phyloP scores from a whole-genome alignment of 30 jellyfish, hydroid and myxozoan species.

The Hydra vulgaris region DNA sequence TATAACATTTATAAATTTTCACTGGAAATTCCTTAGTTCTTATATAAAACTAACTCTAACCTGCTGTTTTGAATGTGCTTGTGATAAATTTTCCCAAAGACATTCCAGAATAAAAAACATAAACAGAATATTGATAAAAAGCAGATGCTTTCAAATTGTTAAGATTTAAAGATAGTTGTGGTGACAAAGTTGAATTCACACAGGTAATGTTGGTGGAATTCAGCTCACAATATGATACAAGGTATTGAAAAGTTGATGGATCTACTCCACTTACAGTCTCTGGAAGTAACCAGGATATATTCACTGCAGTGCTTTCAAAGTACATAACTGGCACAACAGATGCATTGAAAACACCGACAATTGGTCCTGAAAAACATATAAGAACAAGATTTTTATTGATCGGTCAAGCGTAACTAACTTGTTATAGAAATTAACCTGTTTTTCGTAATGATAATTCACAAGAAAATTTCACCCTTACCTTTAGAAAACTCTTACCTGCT shows the following conservation, averaged over 20 bases:
- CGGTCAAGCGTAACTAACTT: too few species aligned
- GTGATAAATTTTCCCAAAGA: neutral
- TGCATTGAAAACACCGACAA: slow-evolving; percentile 2
- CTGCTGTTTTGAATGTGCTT: neutral
- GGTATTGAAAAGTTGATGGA: slow-evolving; percentile 5
- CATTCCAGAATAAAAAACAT: neutral
- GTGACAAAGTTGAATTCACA: neutral
- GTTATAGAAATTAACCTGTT: too few species aligned
- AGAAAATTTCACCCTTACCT: too few species aligned
- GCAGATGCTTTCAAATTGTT: neutral
- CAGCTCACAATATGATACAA: slow-evolving; percentile 6
- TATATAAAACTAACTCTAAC: neutral
- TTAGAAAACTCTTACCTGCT: too few species aligned
- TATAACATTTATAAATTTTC: too few species aligned
- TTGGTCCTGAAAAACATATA: neutral
- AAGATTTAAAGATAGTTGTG: neutral
- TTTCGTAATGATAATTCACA: too few species aligned
- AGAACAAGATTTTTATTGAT: neutral
- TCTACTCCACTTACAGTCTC: neutral
- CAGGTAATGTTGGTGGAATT: neutral
- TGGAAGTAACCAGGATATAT: slow-evolving; percentile 17
- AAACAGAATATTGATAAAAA: neutral
- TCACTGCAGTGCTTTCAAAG: slow-evolving; percentile 2
- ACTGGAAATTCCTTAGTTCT: too few species aligned
- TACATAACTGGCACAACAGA: neutral